Percentiles rank a stretch among this genome's conserved stretches.
Conservation (phyloP, 1,140 invertebrate genomes). For the Pogonomyrmex californicus region DNA sequence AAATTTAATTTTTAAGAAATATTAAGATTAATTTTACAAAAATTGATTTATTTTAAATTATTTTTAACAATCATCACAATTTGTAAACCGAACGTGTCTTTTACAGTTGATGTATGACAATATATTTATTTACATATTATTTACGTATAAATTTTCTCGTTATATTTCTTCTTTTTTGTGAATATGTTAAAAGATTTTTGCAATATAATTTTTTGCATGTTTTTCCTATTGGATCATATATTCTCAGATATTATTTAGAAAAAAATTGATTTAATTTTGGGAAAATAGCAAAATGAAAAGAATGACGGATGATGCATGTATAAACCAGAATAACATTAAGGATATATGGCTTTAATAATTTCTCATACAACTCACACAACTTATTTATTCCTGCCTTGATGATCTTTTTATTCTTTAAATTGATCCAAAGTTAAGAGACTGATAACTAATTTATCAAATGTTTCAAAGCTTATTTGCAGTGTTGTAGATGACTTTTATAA, state of each 20-base stretch:
- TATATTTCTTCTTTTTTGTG: background rate
- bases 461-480: slow-evolving; percentile 26
- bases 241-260: background rate
- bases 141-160: background rate
- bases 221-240: background rate
- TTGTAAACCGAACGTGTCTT: background rate
- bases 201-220: background rate
- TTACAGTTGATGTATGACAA: background rate
- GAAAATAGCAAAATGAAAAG: background rate
- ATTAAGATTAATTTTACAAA: background rate
- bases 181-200: slow-evolving; percentile 26
- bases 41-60: slow-evolving; percentile 16
- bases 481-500: slow-evolving; percentile 6
- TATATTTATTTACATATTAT: background rate
- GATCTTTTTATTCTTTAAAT: slow-evolving; percentile 52
- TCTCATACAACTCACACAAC: background rate
- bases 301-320: background rate
- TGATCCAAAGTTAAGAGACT: slow-evolving; percentile 70
- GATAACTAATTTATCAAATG: slow-evolving; percentile 46
- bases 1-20: background rate
- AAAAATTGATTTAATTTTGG: background rate
- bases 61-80: background rate
- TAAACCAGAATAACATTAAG: slow-evolving; percentile 11
- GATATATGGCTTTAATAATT: slow-evolving; percentile 27
- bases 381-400: slow-evolving; percentile 39